phyloP scores from a whole-genome alignment of 2,113 vertebrate genomes.

The Oncorhynchus gorbuscha region DNA sequence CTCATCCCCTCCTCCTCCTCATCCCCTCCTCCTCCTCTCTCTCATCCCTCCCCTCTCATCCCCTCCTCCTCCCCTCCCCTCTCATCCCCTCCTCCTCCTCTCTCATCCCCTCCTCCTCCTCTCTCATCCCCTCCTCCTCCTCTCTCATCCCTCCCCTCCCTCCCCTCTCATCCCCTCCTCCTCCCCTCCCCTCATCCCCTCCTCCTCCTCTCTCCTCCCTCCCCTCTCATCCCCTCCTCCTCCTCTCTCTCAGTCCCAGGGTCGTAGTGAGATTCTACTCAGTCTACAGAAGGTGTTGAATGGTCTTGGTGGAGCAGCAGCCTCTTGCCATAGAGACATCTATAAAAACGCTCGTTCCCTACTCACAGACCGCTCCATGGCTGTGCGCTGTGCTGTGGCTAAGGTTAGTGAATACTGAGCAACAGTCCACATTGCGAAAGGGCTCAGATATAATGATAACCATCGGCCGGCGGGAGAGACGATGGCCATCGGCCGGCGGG shows the following conservation, averaged over 20 bases:
- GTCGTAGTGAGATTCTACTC: slow-evolving; percentile 94
- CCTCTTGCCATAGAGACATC: slow-evolving; percentile 95
- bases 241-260: slow-evolving; percentile 82
- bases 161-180: no score
- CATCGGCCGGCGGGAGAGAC: no score
- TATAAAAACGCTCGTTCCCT: slow-evolving; percentile 95
- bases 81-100: background rate
- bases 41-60: no score
- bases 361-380: slow-evolving; percentile 95
- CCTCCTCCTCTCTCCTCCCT: background rate
- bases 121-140: no score
- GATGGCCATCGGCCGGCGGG: no score
- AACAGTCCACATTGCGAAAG: background rate
- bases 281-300: slow-evolving; percentile 93
- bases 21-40: no score
- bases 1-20: no score
- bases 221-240: no score
- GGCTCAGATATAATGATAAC: no score
- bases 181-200: background rate
- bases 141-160: no score
- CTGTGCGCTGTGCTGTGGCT: slow-evolving; percentile 91
- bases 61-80: background rate
- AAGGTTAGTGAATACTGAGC: slow-evolving; percentile 76
- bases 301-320: slow-evolving; percentile 93
- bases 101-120: no score